These are phyloP conservation scores for Upupa epops DNA, from an alignment of 2,113 vertebrate genomes.

Conservation along the genomic window DNA sequence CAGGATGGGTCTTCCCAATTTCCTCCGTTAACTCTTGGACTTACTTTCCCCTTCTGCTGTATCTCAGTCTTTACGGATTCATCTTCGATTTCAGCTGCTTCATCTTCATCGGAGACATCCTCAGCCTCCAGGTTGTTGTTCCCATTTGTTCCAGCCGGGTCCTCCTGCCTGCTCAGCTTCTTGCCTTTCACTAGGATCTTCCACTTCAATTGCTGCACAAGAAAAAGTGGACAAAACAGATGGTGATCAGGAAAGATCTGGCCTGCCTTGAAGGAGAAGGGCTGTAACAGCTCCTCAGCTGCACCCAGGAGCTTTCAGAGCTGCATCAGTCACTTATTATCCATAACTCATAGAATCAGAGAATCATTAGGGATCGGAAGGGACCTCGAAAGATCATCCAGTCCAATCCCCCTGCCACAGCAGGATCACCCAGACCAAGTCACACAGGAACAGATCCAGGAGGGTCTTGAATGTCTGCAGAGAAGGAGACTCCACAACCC, in stretches of 20 bases:
- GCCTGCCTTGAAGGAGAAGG: neutral
- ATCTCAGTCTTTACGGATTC: conserved; percentile 75
- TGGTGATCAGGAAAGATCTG: neutral
- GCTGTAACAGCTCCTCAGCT: neutral
- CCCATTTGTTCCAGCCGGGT: conserved; percentile 48
- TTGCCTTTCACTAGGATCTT: conserved; percentile 94
- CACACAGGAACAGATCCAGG: no score
- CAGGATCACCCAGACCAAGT: no score
- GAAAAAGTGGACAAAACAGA: neutral
- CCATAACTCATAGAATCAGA: no score
- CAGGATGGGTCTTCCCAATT: neutral
- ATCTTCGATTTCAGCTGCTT: conserved; percentile 88
- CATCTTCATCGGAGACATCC: conserved; percentile 93
- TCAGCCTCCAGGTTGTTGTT: conserved; percentile 76
- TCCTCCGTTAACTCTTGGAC: neutral
- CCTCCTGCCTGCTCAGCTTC: conserved; percentile 84
- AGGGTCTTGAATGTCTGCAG: no score
- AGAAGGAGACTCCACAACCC: no score
- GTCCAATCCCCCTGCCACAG: no score
- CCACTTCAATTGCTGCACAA: conserved; percentile 86
- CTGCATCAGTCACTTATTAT: neutral
- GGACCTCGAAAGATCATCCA: no score
- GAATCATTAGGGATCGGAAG: no score
- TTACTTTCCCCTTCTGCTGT: conserved; percentile 71
- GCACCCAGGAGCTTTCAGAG: neutral